phyloP scores from a whole-genome alignment of 2,888 invertebrate genomes.

The Zygogramma bicolorata region DNA sequence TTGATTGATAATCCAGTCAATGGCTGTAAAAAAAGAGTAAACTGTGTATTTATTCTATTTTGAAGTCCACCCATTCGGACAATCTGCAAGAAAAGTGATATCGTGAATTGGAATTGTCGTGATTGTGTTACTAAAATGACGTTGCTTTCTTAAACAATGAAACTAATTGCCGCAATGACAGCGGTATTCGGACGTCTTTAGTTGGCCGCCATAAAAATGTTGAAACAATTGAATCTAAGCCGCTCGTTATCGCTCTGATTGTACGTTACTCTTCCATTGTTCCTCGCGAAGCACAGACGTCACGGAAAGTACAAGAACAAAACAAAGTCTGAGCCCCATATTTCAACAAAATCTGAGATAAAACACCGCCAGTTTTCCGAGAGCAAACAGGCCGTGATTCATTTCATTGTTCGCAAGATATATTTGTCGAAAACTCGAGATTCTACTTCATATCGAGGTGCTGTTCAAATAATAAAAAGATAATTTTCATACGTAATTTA shows the following conservation, averaged over 20 bases:
- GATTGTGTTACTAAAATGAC: too few relatives aligned
- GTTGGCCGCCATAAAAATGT: slow-evolving; percentile 14
- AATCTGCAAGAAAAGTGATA: too few relatives aligned
- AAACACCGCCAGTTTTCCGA: slow-evolving; percentile 41
- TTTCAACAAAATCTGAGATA: slow-evolving; percentile 43
- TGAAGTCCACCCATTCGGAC: too few relatives aligned
- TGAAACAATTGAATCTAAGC: slow-evolving; percentile 33
- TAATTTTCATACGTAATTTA: slow-evolving; percentile 53
- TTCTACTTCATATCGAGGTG: slow-evolving; percentile 48
- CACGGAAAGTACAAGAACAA: slow-evolving; percentile 31
- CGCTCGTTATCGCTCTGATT: slow-evolving; percentile 38
- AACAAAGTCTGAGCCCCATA: slow-evolving; percentile 33
- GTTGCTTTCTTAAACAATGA: too few relatives aligned
- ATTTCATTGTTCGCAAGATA: slow-evolving; percentile 46
- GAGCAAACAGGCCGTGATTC: slow-evolving; percentile 46
- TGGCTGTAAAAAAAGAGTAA: too few relatives aligned
- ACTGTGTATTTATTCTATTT: too few relatives aligned
- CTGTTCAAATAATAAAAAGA: slow-evolving; percentile 52
- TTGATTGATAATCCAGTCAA: too few relatives aligned
- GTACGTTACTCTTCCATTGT: slow-evolving; percentile 36
- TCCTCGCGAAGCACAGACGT: slow-evolving; percentile 30
- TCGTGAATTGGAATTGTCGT: too few relatives aligned
- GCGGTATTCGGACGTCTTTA: background rate
- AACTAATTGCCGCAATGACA: background rate
- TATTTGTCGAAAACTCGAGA: slow-evolving; percentile 46